Evolutionary conservation across 1,140 invertebrate species (phyloP).

Genomic region (Helicorthomorpha holstii): DNA sequence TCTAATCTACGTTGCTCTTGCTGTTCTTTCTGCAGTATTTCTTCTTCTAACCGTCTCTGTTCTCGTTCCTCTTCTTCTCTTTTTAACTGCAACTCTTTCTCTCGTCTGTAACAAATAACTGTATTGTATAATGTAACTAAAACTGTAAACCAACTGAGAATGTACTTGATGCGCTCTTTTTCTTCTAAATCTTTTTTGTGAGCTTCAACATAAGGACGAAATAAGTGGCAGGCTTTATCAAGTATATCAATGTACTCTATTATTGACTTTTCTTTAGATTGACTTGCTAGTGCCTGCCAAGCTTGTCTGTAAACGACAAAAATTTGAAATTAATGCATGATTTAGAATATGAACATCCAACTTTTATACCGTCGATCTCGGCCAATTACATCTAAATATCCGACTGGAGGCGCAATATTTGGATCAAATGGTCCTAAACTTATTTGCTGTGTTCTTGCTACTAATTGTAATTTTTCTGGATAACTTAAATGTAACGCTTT

Average conservation of each 20-base stretch:
- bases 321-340: neutral
- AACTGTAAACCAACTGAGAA: too few relatives aligned
- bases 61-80: constrained; percentile 40
- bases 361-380: constrained; percentile 54
- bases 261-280: constrained; percentile 72
- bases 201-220: constrained; percentile 80
- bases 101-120: constrained; percentile 27
- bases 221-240: constrained; percentile 69
- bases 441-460: constrained; percentile 83
- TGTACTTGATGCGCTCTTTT: constrained; percentile 42
- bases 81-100: constrained; percentile 25
- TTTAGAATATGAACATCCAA: constrained; percentile 1
- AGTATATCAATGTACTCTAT: constrained; percentile 74
- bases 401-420: constrained; percentile 60
- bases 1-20: constrained; percentile 24
- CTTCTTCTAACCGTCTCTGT: constrained; percentile 36
- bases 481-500: constrained; percentile 88
- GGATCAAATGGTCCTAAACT: constrained; percentile 63
- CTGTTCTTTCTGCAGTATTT: constrained; percentile 36
- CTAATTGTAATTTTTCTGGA: constrained; percentile 75
- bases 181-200: constrained; percentile 70
- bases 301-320: constrained; percentile 41
- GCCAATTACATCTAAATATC: constrained; percentile 88
- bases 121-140: constrained; percentile 4
- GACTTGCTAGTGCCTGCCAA: constrained; percentile 78